Evolutionary conservation across 2,888 invertebrate species (phyloP), one percentile per base, ranked within the genome.

Genomic region (Acleris holmiana): DNA sequence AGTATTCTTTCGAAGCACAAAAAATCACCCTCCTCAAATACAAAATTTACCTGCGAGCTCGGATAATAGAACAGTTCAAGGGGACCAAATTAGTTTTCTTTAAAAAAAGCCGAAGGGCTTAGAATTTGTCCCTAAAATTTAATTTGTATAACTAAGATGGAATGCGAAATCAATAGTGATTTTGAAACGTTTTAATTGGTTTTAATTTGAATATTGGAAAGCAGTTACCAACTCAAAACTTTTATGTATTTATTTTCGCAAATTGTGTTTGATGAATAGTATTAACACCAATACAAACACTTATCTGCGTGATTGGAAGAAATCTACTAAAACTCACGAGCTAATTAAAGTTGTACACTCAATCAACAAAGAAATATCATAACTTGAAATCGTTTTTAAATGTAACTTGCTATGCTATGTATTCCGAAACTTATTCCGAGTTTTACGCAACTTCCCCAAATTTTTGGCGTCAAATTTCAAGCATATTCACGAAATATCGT

Each of bases 21-120:
- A 62, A 51, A 64, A 65, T 41, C 55, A 60, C 55, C 51, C 49
- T 44, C 46, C 59, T 55, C 55, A 55, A 35, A 55, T 59, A 57
- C 73, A 76, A 75, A 74, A 74, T 73, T 78, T 79, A 79, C 79
- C 79, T 79, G 79, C 78, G 69, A 60, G 64, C 62, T 62, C 35
- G 62, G 63, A 70, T 71, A 71, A 72, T 71, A 72, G 69, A 70
- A 68, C 60, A 50, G 58, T 61, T 67, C 66, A 66, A 55, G 49
- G 69, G 71, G 72, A 72, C 67, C 25, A 47, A 69, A 65, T 69
- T 73, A 65, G 65, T 67, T 70, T 67, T 68, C 68, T 62, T 56
- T 69, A 13, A 25, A 70, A 69, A 72, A 71, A 71, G 68, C 44
- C n/a, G 13, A 40, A 41, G 23, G 55, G 35, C 17, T 25, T 4